Evolutionary conservation across 1,140 invertebrate genomes (phyloP).

Genomic region (Drosophila sproati): DNA sequence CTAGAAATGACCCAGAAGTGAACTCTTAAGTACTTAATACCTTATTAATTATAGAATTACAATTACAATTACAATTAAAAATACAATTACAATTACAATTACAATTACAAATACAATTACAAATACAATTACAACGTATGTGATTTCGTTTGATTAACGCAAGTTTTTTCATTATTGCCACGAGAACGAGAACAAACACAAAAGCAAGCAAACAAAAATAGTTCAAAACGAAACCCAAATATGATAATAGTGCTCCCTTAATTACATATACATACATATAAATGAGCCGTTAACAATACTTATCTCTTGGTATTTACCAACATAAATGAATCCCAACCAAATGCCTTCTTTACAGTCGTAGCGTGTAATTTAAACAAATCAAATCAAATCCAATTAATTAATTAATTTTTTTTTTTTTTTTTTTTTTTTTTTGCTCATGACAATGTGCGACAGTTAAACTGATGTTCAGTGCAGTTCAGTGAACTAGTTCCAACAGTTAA

Average conservation of each 20-base stretch:
- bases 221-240: conserved; percentile 38
- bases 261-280: not conserved
- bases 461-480: not conserved
- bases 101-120: no score
- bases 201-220: conserved; percentile 37
- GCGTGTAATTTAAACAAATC: conserved; percentile 20
- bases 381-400: not conserved
- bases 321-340: conserved; percentile 34
- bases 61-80: no score
- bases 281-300: conserved; percentile 23
- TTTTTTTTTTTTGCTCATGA: not conserved
- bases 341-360: conserved; percentile 57
- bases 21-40: conserved; percentile 21
- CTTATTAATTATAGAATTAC: conserved; percentile 9
- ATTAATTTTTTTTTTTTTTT: not conserved
- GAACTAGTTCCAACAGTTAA: conserved; percentile 24
- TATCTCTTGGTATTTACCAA: conserved; percentile 2
- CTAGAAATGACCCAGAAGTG: conserved; percentile 15
- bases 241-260: conserved; percentile 8
- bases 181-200: conserved; percentile 1
- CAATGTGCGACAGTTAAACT: not conserved
- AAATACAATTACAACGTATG: not conserved
- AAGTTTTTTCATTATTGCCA: conserved; percentile 5
- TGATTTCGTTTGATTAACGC: conserved; percentile 18
- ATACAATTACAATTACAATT: no score